Evolutionary conservation across 1,140 invertebrate genomes (phyloP), one percentile per base, ranked within the genome.

Genomic region (Drosophila albomicans): DNA sequence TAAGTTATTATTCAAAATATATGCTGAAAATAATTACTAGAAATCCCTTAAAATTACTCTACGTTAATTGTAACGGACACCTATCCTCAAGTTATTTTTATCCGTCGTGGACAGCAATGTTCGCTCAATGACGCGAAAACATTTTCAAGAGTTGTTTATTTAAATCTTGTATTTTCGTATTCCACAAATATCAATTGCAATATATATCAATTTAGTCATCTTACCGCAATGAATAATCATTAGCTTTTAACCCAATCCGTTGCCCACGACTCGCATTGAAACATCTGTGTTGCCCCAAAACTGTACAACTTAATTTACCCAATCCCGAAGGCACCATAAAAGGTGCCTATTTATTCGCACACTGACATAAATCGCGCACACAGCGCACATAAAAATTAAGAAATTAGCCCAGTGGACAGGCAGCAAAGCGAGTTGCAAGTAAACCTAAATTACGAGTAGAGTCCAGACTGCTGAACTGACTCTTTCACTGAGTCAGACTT

Each of bases 301-400:
- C 13, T n/a, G 45, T 13, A 87, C 82, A 87, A 87, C 84, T 88
- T 77, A 25, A 88, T 86, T 79, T 77, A 66, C 65, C 52, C 70
- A 45, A 76, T 38, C 52, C 46, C 58, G 16, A 15, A 35, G n/a
- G 13, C n/a, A 11, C 79, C 76, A 78, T 77, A 66, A 68, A 88
- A 86, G 82, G 82, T 78, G 69, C 76, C 76, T 52, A 69, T 72
- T 79, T 64, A 65, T 43, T 30, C 54, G 51, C 59, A 58, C 72
- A 73, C 15, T 70, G 76, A 79, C 81, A 85, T 88, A 87, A 84
- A 89, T 88, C 85, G 85, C 57, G 72, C 74, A 89, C 84, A 63
- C 80, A 54, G 63, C 54, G 11, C 74, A 78, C 85, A 88, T 89
- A 84, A 72, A 89, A 88, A 88, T 87, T 88, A 89, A 88, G 85